Evolutionary conservation across 2,113 vertebrate species (phyloP).

Genomic region (Petrocephalus zakoni): DNA sequence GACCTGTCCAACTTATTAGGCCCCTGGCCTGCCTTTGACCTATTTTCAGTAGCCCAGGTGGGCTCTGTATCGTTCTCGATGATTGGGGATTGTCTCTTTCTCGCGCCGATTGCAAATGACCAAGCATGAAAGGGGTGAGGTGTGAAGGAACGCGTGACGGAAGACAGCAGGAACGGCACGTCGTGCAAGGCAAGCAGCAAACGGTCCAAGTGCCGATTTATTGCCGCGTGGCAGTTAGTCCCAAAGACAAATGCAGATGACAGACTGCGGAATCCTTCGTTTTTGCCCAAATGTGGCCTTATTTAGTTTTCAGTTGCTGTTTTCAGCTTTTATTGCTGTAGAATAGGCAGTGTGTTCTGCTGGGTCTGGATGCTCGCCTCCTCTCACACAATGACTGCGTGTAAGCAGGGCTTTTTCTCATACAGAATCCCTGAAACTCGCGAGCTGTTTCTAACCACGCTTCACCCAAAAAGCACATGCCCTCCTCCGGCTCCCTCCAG

Average conservation of each 20-base stretch:
- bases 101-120: not conserved
- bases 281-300: constrained; percentile 21
- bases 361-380: constrained; percentile 38
- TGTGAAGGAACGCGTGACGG: not conserved
- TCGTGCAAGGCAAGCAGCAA: not conserved
- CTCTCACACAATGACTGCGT: constrained; percentile 46
- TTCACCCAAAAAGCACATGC: constrained; percentile 38
- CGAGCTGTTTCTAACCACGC: constrained; percentile 40
- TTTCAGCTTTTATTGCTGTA: constrained; percentile 35
- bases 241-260: constrained; percentile 17
- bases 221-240: not conserved
- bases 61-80: not conserved
- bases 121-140: not conserved
- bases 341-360: constrained; percentile 47
- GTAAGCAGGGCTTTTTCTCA: constrained; percentile 39
- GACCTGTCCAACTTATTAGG: not conserved
- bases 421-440: constrained; percentile 51
- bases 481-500: constrained; percentile 46
- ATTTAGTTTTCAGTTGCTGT: constrained; percentile 37
- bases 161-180: not conserved
- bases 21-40: not conserved
- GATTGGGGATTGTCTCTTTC: not conserved
- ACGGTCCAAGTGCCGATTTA: not conserved
- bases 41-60: not conserved
- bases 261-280: constrained; percentile 21